Percentiles rank a stretch among this genome's conserved stretches.
These are phyloP conservation scores for Hystrix cristata DNA, from an alignment of 2,113 vertebrate species.

Conservation along the genomic window DNA sequence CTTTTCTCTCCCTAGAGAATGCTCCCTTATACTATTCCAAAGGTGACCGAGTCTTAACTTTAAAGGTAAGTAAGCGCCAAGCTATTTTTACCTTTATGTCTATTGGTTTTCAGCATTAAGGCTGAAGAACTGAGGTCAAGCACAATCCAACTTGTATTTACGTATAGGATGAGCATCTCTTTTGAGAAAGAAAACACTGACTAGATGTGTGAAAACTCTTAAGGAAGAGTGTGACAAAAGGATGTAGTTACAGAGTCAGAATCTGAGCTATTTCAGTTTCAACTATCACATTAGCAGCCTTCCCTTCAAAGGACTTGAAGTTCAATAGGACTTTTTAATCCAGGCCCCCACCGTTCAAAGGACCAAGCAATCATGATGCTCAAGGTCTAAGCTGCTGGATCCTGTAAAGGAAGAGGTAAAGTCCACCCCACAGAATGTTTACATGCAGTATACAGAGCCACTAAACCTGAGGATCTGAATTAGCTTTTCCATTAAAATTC, in stretches of 20 bases:
- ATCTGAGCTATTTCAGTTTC: conserved; percentile 65
- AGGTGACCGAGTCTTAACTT: conserved; percentile 70
- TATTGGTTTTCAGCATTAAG: conserved; percentile 61
- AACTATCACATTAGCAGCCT: conserved; percentile 34
- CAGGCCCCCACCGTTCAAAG: not conserved
- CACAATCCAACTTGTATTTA: conserved; percentile 73
- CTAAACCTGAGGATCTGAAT: conserved; percentile 28
- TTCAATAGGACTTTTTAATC: conserved; percentile 73
- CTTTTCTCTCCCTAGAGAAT: conserved; percentile 41
- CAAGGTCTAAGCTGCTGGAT: not conserved
- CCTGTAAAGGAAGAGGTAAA: conserved; percentile 36
- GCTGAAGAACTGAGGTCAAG: conserved; percentile 71
- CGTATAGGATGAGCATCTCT: conserved; percentile 62
- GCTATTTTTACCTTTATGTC: conserved; percentile 50
- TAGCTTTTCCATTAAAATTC: conserved; percentile 63
- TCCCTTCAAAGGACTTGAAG: conserved; percentile 47
- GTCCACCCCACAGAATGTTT: conserved; percentile 7
- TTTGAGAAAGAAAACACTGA: conserved; percentile 72
- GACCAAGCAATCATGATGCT: conserved; percentile 54
- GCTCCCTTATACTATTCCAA: conserved; percentile 1
- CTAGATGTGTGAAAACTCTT: conserved; percentile 68
- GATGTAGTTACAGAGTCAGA: conserved; percentile 25
- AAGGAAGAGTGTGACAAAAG: conserved; percentile 67
- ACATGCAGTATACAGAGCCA: rapidly evolving
- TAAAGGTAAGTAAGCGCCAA: conserved; percentile 14